Evolutionary conservation across 2,113 vertebrate genomes (phyloP).

Genomic region (Capreolus pygargus): DNA sequence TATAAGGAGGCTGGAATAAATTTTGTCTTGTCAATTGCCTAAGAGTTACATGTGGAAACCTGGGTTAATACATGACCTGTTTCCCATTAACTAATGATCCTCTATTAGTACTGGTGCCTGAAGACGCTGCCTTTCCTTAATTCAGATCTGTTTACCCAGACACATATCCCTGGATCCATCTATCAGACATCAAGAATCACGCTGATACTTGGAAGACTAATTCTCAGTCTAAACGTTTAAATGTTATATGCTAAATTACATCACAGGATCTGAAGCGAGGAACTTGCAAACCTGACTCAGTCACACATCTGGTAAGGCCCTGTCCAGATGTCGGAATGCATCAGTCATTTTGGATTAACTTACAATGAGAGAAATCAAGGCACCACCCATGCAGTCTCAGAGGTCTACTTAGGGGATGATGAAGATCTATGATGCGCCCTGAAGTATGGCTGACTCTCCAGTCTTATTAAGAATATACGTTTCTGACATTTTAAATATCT

Average conservation of each 20-base stretch:
- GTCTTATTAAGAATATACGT: neutral
- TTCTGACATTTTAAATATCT: conserved; percentile 61
- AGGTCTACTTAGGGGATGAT: conserved; percentile 40
- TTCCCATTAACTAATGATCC: neutral
- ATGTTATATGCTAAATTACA: conserved; percentile 23
- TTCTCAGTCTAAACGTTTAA: conserved; percentile 11
- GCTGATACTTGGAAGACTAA: neutral
- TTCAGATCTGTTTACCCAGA: neutral
- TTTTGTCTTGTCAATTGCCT: neutral
- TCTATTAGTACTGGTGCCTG: neutral
- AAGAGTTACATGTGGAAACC: neutral
- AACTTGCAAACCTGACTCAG: conserved; percentile 20
- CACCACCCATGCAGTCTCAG: conserved; percentile 22
- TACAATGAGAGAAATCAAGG: conserved; percentile 60
- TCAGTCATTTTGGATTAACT: conserved; percentile 52
- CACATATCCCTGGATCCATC: neutral
- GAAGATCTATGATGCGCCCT: conserved; percentile 53
- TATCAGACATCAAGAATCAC: neutral
- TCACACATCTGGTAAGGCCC: conserved; percentile 11
- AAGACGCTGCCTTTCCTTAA: neutral
- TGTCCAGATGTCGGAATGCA: neutral
- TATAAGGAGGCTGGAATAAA: neutral
- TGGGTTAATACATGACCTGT: neutral
- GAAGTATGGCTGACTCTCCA: neutral
- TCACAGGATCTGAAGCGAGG: neutral